Conservation (phyloP, 1,140 invertebrate species). For the Reticulitermes speratus region DNA sequence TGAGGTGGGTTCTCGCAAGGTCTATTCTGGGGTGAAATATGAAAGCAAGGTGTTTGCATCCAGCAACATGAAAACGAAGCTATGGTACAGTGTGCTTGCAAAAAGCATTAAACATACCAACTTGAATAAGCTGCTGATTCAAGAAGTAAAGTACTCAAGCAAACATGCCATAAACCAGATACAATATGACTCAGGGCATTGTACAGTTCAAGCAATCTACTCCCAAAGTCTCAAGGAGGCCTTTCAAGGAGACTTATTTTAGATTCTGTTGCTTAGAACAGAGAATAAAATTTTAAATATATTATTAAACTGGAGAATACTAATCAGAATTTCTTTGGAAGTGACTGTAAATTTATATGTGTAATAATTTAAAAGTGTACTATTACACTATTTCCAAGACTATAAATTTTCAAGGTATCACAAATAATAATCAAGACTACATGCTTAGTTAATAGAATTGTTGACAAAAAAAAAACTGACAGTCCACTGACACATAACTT, state of each 20-base stretch:
- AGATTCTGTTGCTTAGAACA: not conserved
- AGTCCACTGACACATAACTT: not conserved
- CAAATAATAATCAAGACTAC: not conserved
- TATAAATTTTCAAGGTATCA: not conserved
- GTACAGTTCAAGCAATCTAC: conserved; percentile 30
- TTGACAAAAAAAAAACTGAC: not conserved
- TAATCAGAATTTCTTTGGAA: not conserved
- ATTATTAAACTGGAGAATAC: not conserved
- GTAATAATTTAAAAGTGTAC: not conserved
- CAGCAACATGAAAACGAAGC: not conserved
- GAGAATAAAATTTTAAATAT: not conserved
- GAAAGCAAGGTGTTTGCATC: conserved; percentile 1
- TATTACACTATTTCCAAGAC: not conserved
- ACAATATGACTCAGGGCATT: conserved; percentile 13
- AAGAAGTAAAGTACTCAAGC: not conserved
- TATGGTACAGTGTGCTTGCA: not conserved
- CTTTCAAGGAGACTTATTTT: conserved; percentile 33
- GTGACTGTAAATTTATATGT: not conserved
- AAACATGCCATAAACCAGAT: conserved; percentile 8
- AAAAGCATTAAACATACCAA: not conserved
- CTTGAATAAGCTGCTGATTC: not conserved
- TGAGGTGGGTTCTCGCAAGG: not conserved
- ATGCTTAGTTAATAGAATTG: not conserved
- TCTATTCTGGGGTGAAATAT: not conserved
- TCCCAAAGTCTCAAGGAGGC: conserved; percentile 36